Evolutionary conservation across 2,888 invertebrate species (phyloP).

Genomic region (Amiota mariae): DNA sequence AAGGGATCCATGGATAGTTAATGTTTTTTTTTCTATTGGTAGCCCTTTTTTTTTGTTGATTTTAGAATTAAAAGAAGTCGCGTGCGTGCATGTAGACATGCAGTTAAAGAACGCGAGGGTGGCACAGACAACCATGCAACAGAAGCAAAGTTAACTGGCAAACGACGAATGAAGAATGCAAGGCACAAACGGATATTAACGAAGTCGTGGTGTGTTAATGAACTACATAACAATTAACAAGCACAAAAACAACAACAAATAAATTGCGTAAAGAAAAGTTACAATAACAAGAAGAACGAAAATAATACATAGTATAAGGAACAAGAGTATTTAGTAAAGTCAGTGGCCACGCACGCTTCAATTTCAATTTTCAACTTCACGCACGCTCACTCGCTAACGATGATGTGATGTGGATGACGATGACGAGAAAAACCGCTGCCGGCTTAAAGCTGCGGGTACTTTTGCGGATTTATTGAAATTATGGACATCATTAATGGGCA

Average conservation of each 20-base stretch:
- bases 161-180: background rate
- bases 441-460: conserved; percentile 54
- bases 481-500: conserved; percentile 41
- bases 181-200: no score
- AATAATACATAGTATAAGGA: conserved; percentile 20
- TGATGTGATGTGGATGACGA: background rate
- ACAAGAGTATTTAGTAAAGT: conserved; percentile 47
- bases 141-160: conserved; percentile 23
- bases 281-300: conserved; percentile 36
- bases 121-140: conserved; percentile 32
- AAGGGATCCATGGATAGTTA: conserved; percentile 12
- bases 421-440: conserved; percentile 12
- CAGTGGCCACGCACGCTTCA: conserved; percentile 52
- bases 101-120: conserved; percentile 30
- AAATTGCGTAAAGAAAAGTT: background rate
- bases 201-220: conserved; percentile 53
- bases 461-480: conserved; percentile 60
- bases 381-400: conserved; percentile 10
- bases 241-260: conserved; percentile 38
- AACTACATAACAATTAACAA: conserved; percentile 63
- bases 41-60: background rate
- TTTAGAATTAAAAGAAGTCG: background rate
- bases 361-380: conserved; percentile 29
- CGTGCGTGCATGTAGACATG: conserved; percentile 12
- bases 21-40: background rate